Percentiles rank a stretch among this genome's conserved stretches.
phyloP scores from a whole-genome alignment of 2,888 invertebrate species.

The Hofmannophila pseudospretella region DNA sequence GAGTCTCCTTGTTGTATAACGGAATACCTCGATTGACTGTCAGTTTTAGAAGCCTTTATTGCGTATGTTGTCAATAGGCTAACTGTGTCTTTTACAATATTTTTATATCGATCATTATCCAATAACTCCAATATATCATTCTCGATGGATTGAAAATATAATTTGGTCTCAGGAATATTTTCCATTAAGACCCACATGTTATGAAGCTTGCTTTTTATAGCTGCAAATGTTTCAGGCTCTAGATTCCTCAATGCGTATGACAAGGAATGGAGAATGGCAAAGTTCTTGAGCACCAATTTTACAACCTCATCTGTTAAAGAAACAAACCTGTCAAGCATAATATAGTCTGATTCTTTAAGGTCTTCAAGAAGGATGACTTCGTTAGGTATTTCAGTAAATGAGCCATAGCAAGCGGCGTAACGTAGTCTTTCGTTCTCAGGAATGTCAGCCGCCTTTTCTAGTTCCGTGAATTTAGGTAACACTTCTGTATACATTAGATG shows the following conservation, averaged over 20 bases:
- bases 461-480: conserved; percentile 27
- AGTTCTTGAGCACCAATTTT: conserved; percentile 26
- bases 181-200: background rate
- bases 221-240: conserved; percentile 17
- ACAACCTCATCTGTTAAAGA: conserved; percentile 14
- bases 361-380: conserved; percentile 44
- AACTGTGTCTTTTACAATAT: background rate
- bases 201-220: background rate
- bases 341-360: conserved; percentile 22
- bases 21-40: conserved; percentile 10
- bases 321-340: conserved; percentile 28
- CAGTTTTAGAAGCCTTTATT: background rate
- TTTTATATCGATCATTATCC: background rate
- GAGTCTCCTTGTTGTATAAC: background rate
- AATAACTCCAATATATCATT: background rate
- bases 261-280: conserved; percentile 32
- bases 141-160: background rate
- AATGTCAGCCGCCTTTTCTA: conserved; percentile 23
- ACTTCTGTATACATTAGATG: conserved; percentile 29
- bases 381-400: conserved; percentile 21
- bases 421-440: conserved; percentile 24
- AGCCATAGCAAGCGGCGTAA: conserved; percentile 33
- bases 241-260: conserved; percentile 31
- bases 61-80: background rate
- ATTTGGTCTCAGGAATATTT: background rate